phyloP scores from a whole-genome alignment of 2,113 vertebrate genomes.

The Gasterosteus nipponicus region DNA sequence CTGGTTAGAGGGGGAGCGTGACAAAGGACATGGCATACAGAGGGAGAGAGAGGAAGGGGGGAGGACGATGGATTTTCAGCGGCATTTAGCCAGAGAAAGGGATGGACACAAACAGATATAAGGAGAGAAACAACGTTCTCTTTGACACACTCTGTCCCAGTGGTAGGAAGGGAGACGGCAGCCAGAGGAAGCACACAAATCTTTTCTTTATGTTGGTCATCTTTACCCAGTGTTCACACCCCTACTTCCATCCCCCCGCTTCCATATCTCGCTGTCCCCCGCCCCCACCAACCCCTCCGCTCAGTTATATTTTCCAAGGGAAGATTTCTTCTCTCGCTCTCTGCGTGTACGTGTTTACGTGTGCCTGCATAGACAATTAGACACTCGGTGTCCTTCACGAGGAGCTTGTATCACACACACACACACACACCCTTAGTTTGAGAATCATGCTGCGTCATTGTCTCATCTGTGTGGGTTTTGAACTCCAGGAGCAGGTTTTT shows the following conservation, averaged over 20 bases:
- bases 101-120: conserved; percentile 63
- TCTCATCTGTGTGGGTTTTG: conserved; percentile 36
- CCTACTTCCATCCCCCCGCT: conserved; percentile 43
- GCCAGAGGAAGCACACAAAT: conserved; percentile 65
- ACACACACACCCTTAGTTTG: conserved; percentile 15
- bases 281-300: background rate
- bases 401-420: conserved; percentile 5
- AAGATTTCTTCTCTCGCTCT: conserved; percentile 1
- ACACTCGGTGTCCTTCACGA: conserved; percentile 41
- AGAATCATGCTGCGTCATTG: conserved; percentile 44
- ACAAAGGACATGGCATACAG: conserved; percentile 32
- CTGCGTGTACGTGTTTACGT: background rate
- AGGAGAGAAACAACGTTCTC: conserved; percentile 66
- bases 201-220: conserved; percentile 61
- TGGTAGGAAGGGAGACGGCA: conserved; percentile 65
- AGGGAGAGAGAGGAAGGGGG: background rate
- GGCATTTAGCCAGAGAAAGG: conserved; percentile 50
- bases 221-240: conserved; percentile 57
- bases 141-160: conserved; percentile 68
- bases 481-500: conserved; percentile 41
- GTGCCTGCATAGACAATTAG: conserved; percentile 12
- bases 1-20: conserved; percentile 48
- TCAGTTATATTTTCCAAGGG: conserved; percentile 18
- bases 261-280: conserved; percentile 41
- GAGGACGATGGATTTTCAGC: conserved; percentile 39